phyloP scores from a whole-genome alignment of 2,797 vertebrate genomes.

The Philypnodon macrostomus region DNA sequence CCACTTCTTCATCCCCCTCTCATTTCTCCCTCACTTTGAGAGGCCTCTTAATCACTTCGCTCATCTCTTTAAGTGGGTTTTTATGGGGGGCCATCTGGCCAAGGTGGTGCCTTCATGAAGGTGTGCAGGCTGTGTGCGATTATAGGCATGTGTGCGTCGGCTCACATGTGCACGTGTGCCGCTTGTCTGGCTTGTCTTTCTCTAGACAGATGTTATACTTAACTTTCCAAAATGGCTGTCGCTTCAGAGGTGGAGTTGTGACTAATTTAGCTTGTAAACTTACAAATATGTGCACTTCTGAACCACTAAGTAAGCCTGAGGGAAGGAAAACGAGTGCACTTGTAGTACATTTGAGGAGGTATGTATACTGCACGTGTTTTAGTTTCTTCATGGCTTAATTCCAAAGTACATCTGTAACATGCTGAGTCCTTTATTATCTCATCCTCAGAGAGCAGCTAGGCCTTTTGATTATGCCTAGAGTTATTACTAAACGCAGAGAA shows the following conservation, averaged over 20 bases:
- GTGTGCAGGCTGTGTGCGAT: slow-evolving; percentile 65
- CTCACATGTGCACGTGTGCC: slow-evolving; percentile 52
- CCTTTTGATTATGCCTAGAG: no score
- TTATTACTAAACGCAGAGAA: no score
- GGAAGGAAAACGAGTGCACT: slow-evolving; percentile 12
- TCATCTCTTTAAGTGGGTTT: slow-evolving; percentile 81
- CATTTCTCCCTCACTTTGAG: slow-evolving; percentile 71
- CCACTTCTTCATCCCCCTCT: slow-evolving; percentile 68
- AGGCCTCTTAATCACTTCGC: slow-evolving; percentile 78
- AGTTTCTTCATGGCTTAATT: no score
- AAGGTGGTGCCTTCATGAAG: slow-evolving; percentile 72
- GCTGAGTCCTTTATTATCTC: no score
- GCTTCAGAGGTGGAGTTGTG: slow-evolving; percentile 44
- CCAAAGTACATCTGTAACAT: no score
- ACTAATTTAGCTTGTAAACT: slow-evolving; percentile 45
- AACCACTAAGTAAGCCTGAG: slow-evolving; percentile 26
- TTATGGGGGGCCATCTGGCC: slow-evolving; percentile 80
- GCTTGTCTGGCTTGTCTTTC: slow-evolving; percentile 50
- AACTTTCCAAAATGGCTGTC: slow-evolving; percentile 51
- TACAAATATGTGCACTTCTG: slow-evolving; percentile 38
- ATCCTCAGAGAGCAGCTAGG: no score
- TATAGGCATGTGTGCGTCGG: slow-evolving; percentile 62
- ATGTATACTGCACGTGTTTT: no score
- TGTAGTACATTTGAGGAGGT: slow-evolving; percentile 15
- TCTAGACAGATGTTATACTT: slow-evolving; percentile 64